Evolutionary conservation across 1,140 invertebrate genomes (phyloP).

Genomic region (Monomorium pharaonis): DNA sequence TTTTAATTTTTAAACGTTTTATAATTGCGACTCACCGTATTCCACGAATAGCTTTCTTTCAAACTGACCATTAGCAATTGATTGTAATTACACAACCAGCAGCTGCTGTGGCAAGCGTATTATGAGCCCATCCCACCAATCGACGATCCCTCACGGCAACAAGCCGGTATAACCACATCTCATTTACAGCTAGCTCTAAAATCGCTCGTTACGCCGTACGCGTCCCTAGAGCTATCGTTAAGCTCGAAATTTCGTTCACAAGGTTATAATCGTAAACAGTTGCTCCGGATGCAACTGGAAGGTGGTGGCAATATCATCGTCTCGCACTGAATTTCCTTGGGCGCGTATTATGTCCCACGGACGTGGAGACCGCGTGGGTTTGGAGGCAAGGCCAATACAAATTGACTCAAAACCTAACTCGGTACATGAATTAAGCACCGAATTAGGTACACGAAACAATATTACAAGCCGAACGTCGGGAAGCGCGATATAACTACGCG

Average conservation of each 20-base stretch:
- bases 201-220: constrained; percentile 50
- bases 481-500: background rate
- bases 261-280: constrained; percentile 74
- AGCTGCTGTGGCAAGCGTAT: background rate
- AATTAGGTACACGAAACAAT: background rate
- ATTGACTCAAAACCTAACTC: constrained; percentile 39
- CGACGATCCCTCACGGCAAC: constrained; percentile 4
- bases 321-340: constrained; percentile 56
- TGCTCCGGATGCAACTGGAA: background rate
- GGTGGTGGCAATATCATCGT: constrained; percentile 42
- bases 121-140: constrained; percentile 6
- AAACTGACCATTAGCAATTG: background rate
- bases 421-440: background rate
- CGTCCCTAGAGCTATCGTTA: constrained; percentile 51
- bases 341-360: constrained; percentile 38
- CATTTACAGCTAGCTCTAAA: constrained; percentile 53
- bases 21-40: too few relatives aligned
- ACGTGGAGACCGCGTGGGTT: background rate
- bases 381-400: background rate
- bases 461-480: background rate
- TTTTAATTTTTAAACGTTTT: too few relatives aligned
- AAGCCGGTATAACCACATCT: constrained; percentile 47
- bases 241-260: constrained; percentile 65
- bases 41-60: background rate
- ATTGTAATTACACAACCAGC: background rate